Percentiles rank a stretch among this genome's conserved stretches.
phyloP scores from a whole-genome alignment of 2,797 vertebrate genomes.

The Luscinia luscinia region DNA sequence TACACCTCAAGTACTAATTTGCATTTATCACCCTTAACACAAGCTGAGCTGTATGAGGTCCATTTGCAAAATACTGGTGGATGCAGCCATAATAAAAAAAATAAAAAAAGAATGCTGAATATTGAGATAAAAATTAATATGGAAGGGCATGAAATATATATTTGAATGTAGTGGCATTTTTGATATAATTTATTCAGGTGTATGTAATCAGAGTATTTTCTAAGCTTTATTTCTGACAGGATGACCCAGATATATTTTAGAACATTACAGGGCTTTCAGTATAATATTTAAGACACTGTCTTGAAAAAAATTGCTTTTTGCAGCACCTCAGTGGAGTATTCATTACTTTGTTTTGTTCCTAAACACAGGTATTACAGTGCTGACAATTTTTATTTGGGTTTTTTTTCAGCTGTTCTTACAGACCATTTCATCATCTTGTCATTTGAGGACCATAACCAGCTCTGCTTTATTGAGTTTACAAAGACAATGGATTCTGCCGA shows the following conservation, averaged over 20 bases:
- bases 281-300: constrained; percentile 52
- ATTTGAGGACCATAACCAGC: constrained; percentile 89
- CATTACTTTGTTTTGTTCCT: constrained; percentile 28
- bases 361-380: not conserved
- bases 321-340: constrained; percentile 31
- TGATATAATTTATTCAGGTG: constrained; percentile 54
- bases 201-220: constrained; percentile 32
- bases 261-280: constrained; percentile 50
- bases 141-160: not conserved
- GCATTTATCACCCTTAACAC: not conserved
- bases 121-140: not conserved
- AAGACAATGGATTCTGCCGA: constrained; percentile 84
- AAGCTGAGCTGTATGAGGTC: not conserved
- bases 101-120: not conserved
- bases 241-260: constrained; percentile 59
- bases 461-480: constrained; percentile 89
- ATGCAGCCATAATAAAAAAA: not conserved
- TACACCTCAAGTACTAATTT: not conserved
- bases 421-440: constrained; percentile 91
- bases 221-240: constrained; percentile 56
- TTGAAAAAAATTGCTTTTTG: constrained; percentile 62
- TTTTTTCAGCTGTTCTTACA: constrained; percentile 85
- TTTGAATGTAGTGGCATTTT: constrained; percentile 23
- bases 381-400: constrained; percentile 36
- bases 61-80: not conserved